Evolutionary conservation across 2,888 invertebrate genomes (phyloP).

Genomic region (Scaptomyza tumidula): DNA sequence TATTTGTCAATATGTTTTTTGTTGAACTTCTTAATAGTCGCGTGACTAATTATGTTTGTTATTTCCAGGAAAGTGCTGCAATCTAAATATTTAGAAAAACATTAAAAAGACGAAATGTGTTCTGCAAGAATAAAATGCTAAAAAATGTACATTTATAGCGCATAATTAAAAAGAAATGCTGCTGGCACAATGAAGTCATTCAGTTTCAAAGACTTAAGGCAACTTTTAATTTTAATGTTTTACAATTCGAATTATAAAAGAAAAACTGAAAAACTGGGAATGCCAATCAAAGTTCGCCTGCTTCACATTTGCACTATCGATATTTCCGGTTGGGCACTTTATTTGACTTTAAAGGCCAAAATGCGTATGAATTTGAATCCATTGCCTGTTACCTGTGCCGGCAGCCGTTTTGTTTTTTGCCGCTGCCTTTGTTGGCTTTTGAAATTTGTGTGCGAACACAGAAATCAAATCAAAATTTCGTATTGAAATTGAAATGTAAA

Average conservation of each 20-base stretch:
- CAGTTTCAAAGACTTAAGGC: background rate
- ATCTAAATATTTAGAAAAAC: constrained; percentile 10
- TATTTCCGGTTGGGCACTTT: constrained; percentile 35
- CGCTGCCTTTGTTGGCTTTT: constrained; percentile 56
- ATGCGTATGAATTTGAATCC: constrained; percentile 16
- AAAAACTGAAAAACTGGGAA: background rate
- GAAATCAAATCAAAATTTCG: constrained; percentile 76
- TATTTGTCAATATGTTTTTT: constrained; percentile 25
- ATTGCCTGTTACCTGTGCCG: constrained; percentile 47
- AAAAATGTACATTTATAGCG: background rate
- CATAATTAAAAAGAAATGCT: background rate
- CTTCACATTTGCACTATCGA: constrained; percentile 24
- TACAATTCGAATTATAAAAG: background rate
- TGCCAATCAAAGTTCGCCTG: constrained; percentile 32
- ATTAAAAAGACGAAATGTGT: constrained; percentile 20
- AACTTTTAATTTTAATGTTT: background rate
- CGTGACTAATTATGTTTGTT: background rate
- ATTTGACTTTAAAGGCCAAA: constrained; percentile 32
- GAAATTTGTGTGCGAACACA: constrained; percentile 65
- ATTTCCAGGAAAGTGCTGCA: constrained; percentile 23
- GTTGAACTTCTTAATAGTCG: constrained; percentile 2
- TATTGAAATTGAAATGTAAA: constrained; percentile 77
- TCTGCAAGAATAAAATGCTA: constrained; percentile 9
- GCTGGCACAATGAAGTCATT: background rate
- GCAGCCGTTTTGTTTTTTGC: constrained; percentile 45